Evolutionary conservation across 2,113 vertebrate genomes (phyloP).

Genomic region (Perognathus longimembris): DNA sequence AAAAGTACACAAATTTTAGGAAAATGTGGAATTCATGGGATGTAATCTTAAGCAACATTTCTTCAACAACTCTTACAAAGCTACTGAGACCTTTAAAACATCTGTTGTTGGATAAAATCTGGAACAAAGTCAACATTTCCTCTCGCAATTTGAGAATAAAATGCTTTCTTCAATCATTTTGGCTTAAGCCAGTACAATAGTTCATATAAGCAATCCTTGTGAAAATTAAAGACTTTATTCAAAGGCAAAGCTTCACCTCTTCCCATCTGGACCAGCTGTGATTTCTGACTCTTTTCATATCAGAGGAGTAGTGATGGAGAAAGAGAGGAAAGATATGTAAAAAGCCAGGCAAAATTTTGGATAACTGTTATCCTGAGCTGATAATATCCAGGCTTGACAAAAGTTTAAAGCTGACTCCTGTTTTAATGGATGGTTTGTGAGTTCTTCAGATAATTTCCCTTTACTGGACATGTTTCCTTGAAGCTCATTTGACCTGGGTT

Average conservation of each 20-base stretch:
- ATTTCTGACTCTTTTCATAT: not conserved
- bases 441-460: not conserved
- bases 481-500: not conserved
- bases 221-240: constrained; percentile 25
- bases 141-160: not conserved
- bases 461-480: not conserved
- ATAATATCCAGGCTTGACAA: not conserved
- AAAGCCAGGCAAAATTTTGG: not conserved
- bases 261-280: not conserved
- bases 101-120: constrained; percentile 7
- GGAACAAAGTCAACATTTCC: not conserved
- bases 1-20: not conserved
- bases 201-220: not conserved
- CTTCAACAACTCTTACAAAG: not conserved
- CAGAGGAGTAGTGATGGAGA: not conserved
- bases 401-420: not conserved
- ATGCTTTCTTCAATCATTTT: not conserved
- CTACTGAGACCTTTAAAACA: not conserved
- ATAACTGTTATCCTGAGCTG: not conserved
- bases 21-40: not conserved
- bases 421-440: not conserved
- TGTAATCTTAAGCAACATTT: not conserved
- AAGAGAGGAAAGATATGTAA: not conserved
- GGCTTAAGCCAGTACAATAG: not conserved
- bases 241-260: not conserved